Evolutionary conservation across 2,888 invertebrate genomes (phyloP), one percentile per base, ranked within the genome.

Genomic region (Papilio protenor): DNA sequence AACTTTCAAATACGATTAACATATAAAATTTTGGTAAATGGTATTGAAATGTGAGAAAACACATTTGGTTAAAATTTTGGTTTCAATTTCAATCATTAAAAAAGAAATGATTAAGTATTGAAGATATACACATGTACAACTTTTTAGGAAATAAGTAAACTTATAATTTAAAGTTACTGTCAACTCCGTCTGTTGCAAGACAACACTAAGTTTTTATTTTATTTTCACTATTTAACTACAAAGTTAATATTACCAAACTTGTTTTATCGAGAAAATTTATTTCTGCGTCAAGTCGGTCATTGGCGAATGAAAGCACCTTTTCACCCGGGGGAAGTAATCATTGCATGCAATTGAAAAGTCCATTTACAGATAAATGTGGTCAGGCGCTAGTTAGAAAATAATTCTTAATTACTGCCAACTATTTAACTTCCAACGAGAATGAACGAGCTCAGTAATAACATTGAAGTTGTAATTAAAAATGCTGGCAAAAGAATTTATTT

Each of bases 301-400:
- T 82, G 85, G 85, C 82, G 83, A 83, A 87, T 85, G 91, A 91
- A 91, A 91, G 88, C 88, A 83, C 83, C 87, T 90, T 91, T 90
- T 90, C 89, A 89, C 88, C 84, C 79, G 76, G 82, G 82, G 82
- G 83, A 86, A 88, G 87, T 91, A 90, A 91, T 90, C 83, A 87
- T 84, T 85, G 82, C 84, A 85, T 84, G 87, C 86, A 86, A 88
- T 89, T 88, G 89, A 88, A 90, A 90, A 88, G n/a, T 73, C 57
- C 66, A 73, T 75, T 76, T 66, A 76, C 33, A 57, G 87, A 86
- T 84, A 84, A 84, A 84, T 85, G 81, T 82, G 84, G 84, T 80
- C 82, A 84, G 81, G 83, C 81, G 18, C 14, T 55, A 59, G 80
- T 81, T 84, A 84, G 83, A 86, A 85, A 89, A 89, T 86, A 84